A percentile compares a stretch with the other conserved stretches of the same genome.
Conservation (phyloP, 2,888 invertebrate species). For the Sesamia inferens region DNA sequence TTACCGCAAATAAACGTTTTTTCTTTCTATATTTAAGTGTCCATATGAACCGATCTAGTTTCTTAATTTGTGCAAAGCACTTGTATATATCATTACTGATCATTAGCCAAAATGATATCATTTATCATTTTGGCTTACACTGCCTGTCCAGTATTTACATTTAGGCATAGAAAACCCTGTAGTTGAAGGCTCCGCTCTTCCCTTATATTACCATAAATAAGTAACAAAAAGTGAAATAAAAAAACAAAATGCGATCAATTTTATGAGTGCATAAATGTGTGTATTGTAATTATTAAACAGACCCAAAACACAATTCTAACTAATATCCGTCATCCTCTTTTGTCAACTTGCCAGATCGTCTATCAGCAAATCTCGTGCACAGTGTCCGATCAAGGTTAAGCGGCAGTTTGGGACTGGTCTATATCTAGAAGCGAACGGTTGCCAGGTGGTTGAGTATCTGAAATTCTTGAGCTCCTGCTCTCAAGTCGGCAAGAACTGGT, state of each 20-base stretch:
- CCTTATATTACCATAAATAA: too few relatives aligned
- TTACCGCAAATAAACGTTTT: too few relatives aligned
- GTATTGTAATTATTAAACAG: slow-evolving; percentile 16
- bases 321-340: slow-evolving; percentile 22
- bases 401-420: slow-evolving; percentile 7
- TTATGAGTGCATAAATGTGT: too few relatives aligned
- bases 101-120: too few relatives aligned
- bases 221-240: too few relatives aligned
- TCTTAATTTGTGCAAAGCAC: not conserved
- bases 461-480: not conserved
- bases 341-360: slow-evolving; percentile 44
- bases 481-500: not conserved
- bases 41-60: not conserved
- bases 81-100: too few relatives aligned
- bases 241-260: too few relatives aligned
- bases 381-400: slow-evolving; percentile 1
- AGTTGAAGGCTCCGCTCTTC: too few relatives aligned
- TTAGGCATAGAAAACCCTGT: too few relatives aligned
- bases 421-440: slow-evolving; percentile 14
- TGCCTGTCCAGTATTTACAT: too few relatives aligned
- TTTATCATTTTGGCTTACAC: too few relatives aligned
- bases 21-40: too few relatives aligned
- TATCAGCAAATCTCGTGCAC: slow-evolving; percentile 24
- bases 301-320: slow-evolving; percentile 29
- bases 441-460: slow-evolving; percentile 9